A percentile compares a stretch with the other conserved stretches of the same genome.
Evolutionary conservation across 2,797 vertebrate genomes (phyloP).

Genomic region (Pterois miles): DNA sequence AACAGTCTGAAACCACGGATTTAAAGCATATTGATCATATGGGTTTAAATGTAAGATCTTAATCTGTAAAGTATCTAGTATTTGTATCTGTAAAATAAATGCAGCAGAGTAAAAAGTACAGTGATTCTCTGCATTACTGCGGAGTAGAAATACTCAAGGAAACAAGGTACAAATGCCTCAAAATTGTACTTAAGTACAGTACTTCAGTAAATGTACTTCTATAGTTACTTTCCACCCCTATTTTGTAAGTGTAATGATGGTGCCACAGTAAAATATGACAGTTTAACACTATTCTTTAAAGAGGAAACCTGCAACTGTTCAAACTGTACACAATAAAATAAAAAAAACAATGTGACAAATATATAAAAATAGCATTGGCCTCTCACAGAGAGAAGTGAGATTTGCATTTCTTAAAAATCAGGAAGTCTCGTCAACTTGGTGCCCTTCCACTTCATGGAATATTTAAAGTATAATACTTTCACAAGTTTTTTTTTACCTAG

Average conservation of each 20-base stretch:
- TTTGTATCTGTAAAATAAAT: not conserved
- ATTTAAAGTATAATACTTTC: not conserved
- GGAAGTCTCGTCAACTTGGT: not conserved
- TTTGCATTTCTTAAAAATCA: constrained; percentile 39
- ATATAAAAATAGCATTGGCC: too few species aligned
- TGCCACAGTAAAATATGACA: not conserved
- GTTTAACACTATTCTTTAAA: not conserved
- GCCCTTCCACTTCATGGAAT: not conserved
- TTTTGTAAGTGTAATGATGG: not conserved
- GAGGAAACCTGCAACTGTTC: not conserved
- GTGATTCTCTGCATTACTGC: not conserved
- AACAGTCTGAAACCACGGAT: too few species aligned
- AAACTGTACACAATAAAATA: not conserved
- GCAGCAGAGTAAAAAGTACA: not conserved
- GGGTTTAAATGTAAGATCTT: not conserved
- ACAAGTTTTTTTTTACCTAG: not conserved
- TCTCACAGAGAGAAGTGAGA: not conserved
- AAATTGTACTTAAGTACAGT: not conserved
- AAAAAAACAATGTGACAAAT: not conserved
- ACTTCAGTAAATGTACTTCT: not conserved
- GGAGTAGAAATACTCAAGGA: not conserved
- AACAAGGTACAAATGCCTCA: not conserved
- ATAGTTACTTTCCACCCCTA: not conserved
- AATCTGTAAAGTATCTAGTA: not conserved
- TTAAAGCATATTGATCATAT: not conserved